Percentiles rank a stretch among this genome's conserved stretches.
Conservation (phyloP, 23 tunicate genomes). For the Styela clava region DNA sequence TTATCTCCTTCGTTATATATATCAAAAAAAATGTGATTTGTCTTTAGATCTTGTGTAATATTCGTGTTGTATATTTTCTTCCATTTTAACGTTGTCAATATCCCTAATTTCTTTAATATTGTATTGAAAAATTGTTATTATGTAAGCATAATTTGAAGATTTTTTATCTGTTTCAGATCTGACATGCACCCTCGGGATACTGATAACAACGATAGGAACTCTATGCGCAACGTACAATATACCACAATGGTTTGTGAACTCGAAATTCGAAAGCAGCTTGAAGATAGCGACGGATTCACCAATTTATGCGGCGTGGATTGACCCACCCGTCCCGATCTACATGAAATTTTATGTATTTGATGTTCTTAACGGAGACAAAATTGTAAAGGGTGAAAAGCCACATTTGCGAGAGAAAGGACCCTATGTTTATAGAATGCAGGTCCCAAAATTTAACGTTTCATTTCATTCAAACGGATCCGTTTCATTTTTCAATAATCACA, state of each 20-base stretch:
- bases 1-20: too few species aligned
- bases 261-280: constrained; percentile 21
- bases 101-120: too few species aligned
- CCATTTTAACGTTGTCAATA: too few species aligned
- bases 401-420: constrained; percentile 67
- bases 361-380: constrained; percentile 59
- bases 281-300: constrained; percentile 67
- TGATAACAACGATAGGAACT: background rate
- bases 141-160: too few species aligned
- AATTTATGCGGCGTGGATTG: constrained; percentile 66
- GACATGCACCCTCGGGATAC: background rate
- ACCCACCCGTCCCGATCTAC: constrained; percentile 78
- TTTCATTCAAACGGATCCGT: constrained; percentile 76
- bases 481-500: constrained; percentile 66
- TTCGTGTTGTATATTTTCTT: too few species aligned
- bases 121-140: too few species aligned
- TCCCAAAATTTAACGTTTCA: constrained; percentile 49
- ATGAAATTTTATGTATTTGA: constrained; percentile 88
- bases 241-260: constrained; percentile 7
- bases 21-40: too few species aligned
- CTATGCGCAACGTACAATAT: background rate
- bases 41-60: too few species aligned
- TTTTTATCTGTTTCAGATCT: constrained; percentile 20
- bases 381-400: constrained; percentile 68
- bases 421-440: constrained; percentile 43